Conservation (phyloP, 2,113 vertebrate genomes). For the Nymphicus hollandicus region DNA sequence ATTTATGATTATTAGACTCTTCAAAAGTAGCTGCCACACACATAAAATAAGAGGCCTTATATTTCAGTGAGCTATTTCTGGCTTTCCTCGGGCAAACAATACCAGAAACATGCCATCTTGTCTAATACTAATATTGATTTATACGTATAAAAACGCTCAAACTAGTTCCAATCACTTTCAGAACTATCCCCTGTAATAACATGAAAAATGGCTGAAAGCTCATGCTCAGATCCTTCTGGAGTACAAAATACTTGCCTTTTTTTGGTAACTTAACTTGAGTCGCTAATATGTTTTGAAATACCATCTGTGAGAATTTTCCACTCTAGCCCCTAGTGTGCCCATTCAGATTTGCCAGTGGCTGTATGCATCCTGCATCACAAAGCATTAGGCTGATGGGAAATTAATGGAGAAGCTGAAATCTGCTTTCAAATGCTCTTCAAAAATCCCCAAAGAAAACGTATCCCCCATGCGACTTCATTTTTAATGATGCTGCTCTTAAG, state of each 20-base stretch:
- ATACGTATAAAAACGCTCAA: conserved; percentile 18
- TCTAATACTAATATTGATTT: conserved; percentile 28
- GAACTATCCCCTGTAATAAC: conserved; percentile 7
- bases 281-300: conserved; percentile 45
- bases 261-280: conserved; percentile 24
- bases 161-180: neutral
- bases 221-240: neutral
- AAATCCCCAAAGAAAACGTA: conserved; percentile 29
- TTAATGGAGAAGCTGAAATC: conserved; percentile 40
- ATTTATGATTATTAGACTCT: neutral
- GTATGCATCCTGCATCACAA: conserved; percentile 47
- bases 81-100: conserved; percentile 36
- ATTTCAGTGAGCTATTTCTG: conserved; percentile 18
- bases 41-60: neutral
- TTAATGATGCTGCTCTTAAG: conserved; percentile 11
- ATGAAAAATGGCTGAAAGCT: conserved; percentile 8
- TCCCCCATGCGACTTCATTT: neutral
- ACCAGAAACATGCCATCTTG: neutral
- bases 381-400: conserved; percentile 54
- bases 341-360: conserved; percentile 32
- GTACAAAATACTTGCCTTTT: neutral
- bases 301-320: conserved; percentile 59
- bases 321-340: conserved; percentile 36
- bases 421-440: conserved; percentile 25
- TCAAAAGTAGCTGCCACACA: neutral